Base-by-base conservation (phyloP, 2,113 vertebrate genomes). In the Uropsilus gracilis region DNA sequence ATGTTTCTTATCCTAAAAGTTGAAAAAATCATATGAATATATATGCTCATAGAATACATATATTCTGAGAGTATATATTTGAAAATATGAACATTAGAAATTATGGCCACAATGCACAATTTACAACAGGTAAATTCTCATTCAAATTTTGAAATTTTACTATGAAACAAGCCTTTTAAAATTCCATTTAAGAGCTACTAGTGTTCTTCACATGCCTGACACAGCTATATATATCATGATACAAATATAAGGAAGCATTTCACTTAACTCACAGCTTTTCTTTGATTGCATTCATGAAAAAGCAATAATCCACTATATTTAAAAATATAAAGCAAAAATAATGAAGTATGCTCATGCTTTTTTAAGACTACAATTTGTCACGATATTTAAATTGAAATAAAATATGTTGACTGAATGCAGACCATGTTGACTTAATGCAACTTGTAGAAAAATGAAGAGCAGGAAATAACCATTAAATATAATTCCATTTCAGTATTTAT, bases 381-480 rank as follows among this genome's bases (percentile, higher is more conserved):
- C n/a, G 69, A 24, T 64, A 94, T 94, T 83, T 92, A 96, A 94
- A 86, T 48, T 94, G 86, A 94, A 94, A 94, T 88, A 91, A 55
- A 55, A 83, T 89, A 14, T 44, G 22, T 78, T 92, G 20, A 17
- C 59, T 78, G 92, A 92, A 68, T 66, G 71, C 12, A 64, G 50
- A 53, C 77, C 78, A 44, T 95, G 44, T 44, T 94, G 91, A 96
- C 63, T 95, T 91, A 89, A 84, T 66, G 42, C 59, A 93, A 57
- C 71, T 39, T 94, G 50, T 37, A 81, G 75, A 55, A 73, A 76
- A 96, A 63, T 55, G 50, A 86, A 78, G 48, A 90, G 42, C 44
- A 85, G 48, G 34, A 95, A 82, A 53, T 66, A 69, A 48, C n/a
- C 89, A 71, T 88, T 92, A 97, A 90, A 78, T 94, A 90, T 46